Evolutionary conservation across 2,888 invertebrate genomes (phyloP).

Genomic region (Microctonus hyperodae): DNA sequence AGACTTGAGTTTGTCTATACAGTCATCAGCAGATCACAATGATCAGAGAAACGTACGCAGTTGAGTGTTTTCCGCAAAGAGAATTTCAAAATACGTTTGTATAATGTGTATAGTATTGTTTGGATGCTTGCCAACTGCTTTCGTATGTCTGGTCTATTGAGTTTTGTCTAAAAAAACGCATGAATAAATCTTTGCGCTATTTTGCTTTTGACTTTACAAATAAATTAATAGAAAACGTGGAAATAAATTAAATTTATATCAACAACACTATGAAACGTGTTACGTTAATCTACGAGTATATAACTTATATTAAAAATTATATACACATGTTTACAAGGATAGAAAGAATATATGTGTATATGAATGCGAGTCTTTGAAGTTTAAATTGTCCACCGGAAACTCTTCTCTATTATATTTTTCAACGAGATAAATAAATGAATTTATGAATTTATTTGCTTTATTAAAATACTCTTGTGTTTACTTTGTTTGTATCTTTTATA

Average conservation of each 20-base stretch:
- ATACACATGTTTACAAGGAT: background rate
- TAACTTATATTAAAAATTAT: too few species aligned
- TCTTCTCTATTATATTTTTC: constrained; percentile 10
- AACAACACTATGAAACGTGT: constrained; percentile 15
- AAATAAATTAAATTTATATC: background rate
- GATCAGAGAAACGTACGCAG: constrained; percentile 20
- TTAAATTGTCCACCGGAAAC: constrained; percentile 25
- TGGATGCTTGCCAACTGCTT: constrained; percentile 46
- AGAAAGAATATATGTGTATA: background rate
- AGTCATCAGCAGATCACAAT: background rate
- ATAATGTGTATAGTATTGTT: too few species aligned
- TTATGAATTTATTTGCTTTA: background rate
- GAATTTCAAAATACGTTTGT: constrained; percentile 48
- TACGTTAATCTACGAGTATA: constrained; percentile 16
- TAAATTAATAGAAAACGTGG: background rate
- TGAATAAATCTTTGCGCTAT: constrained; percentile 22
- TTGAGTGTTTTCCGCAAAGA: constrained; percentile 35
- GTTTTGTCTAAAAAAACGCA: constrained; percentile 9
- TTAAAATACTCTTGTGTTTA: background rate
- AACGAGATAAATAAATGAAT: background rate
- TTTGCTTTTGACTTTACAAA: background rate
- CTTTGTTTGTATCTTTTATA: background rate
- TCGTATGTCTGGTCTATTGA: constrained; percentile 1
- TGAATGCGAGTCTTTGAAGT: constrained; percentile 24
- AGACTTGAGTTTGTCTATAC: background rate